Percentiles rank a stretch among this genome's conserved stretches.
phyloP scores from a whole-genome alignment of 2,888 invertebrate genomes.

The Philereme vetulata region DNA sequence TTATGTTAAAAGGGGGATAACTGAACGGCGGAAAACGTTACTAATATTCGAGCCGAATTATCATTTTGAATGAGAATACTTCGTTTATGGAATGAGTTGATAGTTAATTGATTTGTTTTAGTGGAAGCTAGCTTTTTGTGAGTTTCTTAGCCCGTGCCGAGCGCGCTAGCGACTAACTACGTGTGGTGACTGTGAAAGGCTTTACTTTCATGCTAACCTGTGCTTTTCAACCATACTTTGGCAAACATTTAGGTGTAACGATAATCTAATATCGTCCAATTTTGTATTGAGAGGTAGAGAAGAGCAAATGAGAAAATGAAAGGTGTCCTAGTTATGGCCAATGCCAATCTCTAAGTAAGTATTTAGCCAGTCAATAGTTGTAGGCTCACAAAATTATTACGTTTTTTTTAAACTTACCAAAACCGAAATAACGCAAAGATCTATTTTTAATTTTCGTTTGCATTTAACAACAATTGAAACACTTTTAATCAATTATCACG shows the following conservation, averaged over 20 bases:
- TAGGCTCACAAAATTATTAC: no score
- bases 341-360: no score
- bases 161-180: conserved; percentile 60
- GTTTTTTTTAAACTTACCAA: no score
- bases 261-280: background rate
- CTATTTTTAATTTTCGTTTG: no score
- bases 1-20: conserved; percentile 55
- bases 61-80: conserved; percentile 34
- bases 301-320: no score
- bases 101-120: conserved; percentile 78
- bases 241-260: conserved; percentile 11
- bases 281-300: background rate
- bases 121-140: conserved; percentile 74
- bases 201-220: conserved; percentile 18
- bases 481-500: no score
- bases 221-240: conserved; percentile 11
- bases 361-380: no score
- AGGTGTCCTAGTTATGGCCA: no score
- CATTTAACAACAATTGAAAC: no score
- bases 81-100: conserved; percentile 53
- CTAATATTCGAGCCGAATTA: conserved; percentile 57
- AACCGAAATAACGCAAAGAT: no score
- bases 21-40: conserved; percentile 72
- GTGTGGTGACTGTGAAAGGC: conserved; percentile 42
- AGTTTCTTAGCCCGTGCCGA: conserved; percentile 63